phyloP scores from a whole-genome alignment of 2,888 invertebrate genomes.

The Rotaria magnacalcarata region DNA sequence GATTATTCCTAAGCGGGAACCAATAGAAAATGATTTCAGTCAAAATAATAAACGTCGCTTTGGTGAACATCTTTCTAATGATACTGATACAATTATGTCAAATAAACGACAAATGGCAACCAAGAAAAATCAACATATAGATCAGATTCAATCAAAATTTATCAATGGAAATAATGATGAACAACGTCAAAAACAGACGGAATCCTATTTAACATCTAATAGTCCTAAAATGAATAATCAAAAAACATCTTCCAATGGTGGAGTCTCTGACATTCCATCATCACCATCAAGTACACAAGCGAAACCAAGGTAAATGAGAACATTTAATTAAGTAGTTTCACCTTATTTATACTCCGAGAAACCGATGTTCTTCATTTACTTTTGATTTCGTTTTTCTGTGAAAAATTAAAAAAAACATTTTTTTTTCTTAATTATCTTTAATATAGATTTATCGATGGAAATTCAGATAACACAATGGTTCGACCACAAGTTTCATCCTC shows the following conservation, averaged over 20 bases:
- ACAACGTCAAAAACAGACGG: neutral
- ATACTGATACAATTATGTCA: neutral
- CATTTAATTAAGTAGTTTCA: no score
- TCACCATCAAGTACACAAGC: neutral
- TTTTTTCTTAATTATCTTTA: neutral
- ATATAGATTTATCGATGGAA: neutral
- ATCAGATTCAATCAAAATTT: neutral
- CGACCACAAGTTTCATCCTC: neutral
- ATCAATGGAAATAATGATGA: neutral
- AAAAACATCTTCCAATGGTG: neutral
- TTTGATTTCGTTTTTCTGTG: neutral
- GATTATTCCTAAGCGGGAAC: neutral
- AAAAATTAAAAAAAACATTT: neutral
- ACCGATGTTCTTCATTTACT: neutral
- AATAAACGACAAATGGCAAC: conserved; percentile 35
- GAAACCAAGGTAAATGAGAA: neutral
- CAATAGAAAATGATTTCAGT: neutral
- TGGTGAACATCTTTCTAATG: neutral
- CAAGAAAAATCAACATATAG: neutral
- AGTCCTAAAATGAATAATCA: neutral
- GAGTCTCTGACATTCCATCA: neutral
- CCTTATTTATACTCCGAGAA: neutral
- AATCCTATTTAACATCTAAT: neutral
- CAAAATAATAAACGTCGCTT: conserved; percentile 21
- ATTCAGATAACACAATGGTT: neutral